Base-by-base conservation (phyloP, 2,113 vertebrate genomes). In the Cryptotis parvus region DNA sequence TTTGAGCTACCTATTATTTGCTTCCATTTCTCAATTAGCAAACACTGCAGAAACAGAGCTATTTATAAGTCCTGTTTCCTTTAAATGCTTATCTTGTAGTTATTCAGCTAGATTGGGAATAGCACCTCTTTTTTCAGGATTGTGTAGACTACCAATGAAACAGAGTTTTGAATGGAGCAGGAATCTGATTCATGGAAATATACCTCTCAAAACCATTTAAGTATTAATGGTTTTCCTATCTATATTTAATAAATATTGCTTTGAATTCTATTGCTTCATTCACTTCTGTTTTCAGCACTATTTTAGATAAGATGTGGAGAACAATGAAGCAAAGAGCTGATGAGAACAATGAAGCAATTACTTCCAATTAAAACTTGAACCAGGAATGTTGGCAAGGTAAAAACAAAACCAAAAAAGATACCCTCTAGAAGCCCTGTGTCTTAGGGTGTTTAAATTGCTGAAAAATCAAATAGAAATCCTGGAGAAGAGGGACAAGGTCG, bases 11-110 rank as follows among this genome's bases (percentile, higher is more conserved):
- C 87, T 96, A 58, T 74, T 24, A 24, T 96, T 89, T 85, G 52
- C n/a, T 93, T 94, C 89, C 91, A 96, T 95, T 90, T 96, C 86
- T 91, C 86, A 90, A 26, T 37, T 83, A 82, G 22, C 1, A 15
- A 96, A 80, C n/a, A 41, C n/a, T 92, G 33, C 68, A 83, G 43
- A 37, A 83, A 89, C 84, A 33, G 63, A 88, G 52, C 37, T 95
- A n/a, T 96, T 96, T 96, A 90, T 87, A 91, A 41, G 14, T 92
- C 90, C 70, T 45, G 78, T 89, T 63, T 95, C 69, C 77, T 96
- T 96, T 90, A 89, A 96, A 58, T 93, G 20, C 90, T 91, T 90
- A 52, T 61, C 86, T 94, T 68, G 24, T 55, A 93, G 45, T 65
- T 33, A 90, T 74, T 14, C 8, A 43, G 26, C 74, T 83, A 39